These are phyloP conservation scores for Trididemnum nubilum DNA, from an alignment of 23 tunicate genomes.

Conservation along the genomic window DNA sequence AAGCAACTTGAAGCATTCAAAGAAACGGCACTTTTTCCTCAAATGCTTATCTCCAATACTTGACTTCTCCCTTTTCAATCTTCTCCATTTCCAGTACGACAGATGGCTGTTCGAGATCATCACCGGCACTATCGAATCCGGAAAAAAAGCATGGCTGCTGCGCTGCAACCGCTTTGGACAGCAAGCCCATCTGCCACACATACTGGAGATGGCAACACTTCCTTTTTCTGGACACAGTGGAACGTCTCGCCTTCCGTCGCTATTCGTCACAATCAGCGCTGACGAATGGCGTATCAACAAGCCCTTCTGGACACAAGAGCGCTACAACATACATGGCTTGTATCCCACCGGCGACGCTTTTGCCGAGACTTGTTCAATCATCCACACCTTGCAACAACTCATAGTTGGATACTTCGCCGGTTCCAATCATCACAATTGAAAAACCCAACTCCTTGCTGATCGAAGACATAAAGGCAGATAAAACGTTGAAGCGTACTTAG, in stretches of 20 bases:
- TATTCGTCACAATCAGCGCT: neutral
- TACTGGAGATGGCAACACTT: neutral
- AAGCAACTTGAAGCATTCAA: neutral
- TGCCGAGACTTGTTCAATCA: neutral
- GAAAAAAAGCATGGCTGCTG: neutral
- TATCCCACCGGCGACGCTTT: neutral
- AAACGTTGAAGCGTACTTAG: neutral
- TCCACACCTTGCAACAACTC: neutral
- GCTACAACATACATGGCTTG: neutral
- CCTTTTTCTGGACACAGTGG: neutral
- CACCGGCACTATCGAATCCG: constrained; percentile 8
- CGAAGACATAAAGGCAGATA: neutral
- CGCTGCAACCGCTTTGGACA: neutral
- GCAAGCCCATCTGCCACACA: neutral
- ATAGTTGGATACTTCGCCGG: neutral
- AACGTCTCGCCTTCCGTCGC: neutral
- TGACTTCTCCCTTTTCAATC: neutral
- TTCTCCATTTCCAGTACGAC: constrained; percentile 14
- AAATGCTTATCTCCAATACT: neutral
- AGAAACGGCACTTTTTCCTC: neutral
- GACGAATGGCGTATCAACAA: neutral
- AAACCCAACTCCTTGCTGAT: neutral
- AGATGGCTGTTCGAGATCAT: constrained; percentile 21
- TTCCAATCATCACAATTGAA: neutral
- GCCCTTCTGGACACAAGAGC: neutral